These are phyloP conservation scores for Abrostola triplasia DNA, from an alignment of 2,888 invertebrate genomes.

Conservation along the genomic window DNA sequence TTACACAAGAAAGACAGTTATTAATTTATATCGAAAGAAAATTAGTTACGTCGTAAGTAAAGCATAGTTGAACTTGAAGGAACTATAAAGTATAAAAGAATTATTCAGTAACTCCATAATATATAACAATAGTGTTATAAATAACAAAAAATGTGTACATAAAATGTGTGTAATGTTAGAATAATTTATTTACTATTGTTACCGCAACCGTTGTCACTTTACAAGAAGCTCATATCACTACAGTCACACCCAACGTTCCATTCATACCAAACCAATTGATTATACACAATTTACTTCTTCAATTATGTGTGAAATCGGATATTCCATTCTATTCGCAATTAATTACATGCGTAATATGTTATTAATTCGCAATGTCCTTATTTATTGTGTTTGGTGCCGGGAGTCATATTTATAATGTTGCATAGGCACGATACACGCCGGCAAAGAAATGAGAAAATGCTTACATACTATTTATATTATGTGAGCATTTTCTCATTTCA, in stretches of 20 bases:
- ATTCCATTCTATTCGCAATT: constrained; percentile 18
- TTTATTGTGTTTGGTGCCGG: constrained; percentile 13
- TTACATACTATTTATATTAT: too few species aligned
- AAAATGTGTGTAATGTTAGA: constrained; percentile 14
- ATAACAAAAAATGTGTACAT: constrained; percentile 12
- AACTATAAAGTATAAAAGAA: too few species aligned
- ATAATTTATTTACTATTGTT: constrained; percentile 55
- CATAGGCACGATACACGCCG: neutral
- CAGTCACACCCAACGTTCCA: constrained; percentile 43
- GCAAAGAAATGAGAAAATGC: too few species aligned
- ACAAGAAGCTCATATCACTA: constrained; percentile 47
- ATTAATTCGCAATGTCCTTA: constrained; percentile 12
- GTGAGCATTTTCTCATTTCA: too few species aligned
- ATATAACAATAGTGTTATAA: constrained; percentile 25
- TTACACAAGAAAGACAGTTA: constrained; percentile 9
- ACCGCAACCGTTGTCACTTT: constrained; percentile 36
- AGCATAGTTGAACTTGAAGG: neutral
- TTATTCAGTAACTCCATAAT: constrained; percentile 1
- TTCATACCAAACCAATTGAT: constrained; percentile 26
- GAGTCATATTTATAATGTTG: constrained; percentile 3
- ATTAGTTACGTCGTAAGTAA: too few species aligned
- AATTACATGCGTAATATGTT: constrained; percentile 28
- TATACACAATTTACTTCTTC: constrained; percentile 31
- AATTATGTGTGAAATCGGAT: constrained; percentile 30
- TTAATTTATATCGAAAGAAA: too few species aligned